Percentiles rank a stretch among this genome's conserved stretches.
phyloP scores from a whole-genome alignment of 2,888 invertebrate species.

The Endotricha flammealis region DNA sequence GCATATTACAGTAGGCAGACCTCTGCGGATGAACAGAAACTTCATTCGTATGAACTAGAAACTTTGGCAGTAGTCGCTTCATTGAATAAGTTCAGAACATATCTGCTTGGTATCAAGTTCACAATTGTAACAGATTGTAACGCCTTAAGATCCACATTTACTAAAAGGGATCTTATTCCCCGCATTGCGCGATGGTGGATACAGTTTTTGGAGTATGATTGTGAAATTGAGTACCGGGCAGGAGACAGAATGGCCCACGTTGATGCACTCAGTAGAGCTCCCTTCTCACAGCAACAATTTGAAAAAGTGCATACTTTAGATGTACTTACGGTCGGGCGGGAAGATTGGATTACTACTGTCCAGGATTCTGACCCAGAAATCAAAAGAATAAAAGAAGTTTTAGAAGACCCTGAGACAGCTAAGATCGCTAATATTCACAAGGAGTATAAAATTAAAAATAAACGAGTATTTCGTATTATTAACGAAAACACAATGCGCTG shows the following conservation, averaged over 20 bases:
- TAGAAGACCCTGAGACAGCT: conserved; percentile 11
- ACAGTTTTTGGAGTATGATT: conserved; percentile 24
- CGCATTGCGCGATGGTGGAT: conserved; percentile 21
- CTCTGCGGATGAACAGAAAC: conserved; percentile 16
- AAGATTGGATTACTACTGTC: conserved; percentile 18
- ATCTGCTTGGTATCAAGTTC: conserved; percentile 19
- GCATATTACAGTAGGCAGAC: conserved; percentile 20
- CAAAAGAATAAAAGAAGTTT: conserved; percentile 10
- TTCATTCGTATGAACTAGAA: conserved; percentile 18
- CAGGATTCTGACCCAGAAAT: conserved; percentile 18
- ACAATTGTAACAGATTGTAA: conserved; percentile 22
- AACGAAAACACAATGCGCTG: conserved; percentile 14
- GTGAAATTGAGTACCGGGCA: conserved; percentile 18
- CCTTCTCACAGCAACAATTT: background rate
- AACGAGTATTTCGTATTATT: conserved; percentile 15
- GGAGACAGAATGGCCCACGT: conserved; percentile 20
- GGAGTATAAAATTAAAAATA: conserved; percentile 17
- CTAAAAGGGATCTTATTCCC: conserved; percentile 21
- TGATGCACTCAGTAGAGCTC: conserved; percentile 17
- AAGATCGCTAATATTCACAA: conserved; percentile 10
- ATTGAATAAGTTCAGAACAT: conserved; percentile 17
- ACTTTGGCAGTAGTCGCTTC: conserved; percentile 18
- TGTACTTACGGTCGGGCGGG: conserved; percentile 6
- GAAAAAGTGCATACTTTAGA: conserved; percentile 6
- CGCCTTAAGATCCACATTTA: conserved; percentile 19